Evolutionary conservation across 1,140 invertebrate species (phyloP).

Genomic region (Drosophila prosaltans): DNA sequence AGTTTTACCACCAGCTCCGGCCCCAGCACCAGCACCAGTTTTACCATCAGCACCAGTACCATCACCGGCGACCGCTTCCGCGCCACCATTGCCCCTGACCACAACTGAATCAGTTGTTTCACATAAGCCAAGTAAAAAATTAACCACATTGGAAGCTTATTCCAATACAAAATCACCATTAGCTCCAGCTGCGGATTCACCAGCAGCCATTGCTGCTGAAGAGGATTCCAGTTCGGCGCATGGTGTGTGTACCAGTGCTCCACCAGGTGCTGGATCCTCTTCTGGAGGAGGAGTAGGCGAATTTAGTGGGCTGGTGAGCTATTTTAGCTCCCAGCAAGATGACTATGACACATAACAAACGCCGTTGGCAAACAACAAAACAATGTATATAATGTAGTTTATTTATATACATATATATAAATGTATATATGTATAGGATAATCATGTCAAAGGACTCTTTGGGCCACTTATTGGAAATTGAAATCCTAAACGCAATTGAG

Average conservation of each 20-base stretch:
- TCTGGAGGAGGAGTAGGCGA: conserved; percentile 84
- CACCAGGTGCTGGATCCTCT: conserved; percentile 18
- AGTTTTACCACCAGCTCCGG: conserved; percentile 22
- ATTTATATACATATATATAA: conserved; percentile 37
- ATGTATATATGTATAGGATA: conserved; percentile 24
- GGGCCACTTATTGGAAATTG: conserved; percentile 65
- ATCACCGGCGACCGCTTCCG: neutral
- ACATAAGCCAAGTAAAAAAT: conserved; percentile 70
- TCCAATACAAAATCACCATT: conserved; percentile 67
- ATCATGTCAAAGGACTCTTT: conserved; percentile 36
- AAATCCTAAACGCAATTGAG: conserved; percentile 45
- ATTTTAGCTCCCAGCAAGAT: conserved; percentile 91
- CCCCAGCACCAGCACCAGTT: conserved; percentile 5
- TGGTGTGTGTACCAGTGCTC: conserved; percentile 36
- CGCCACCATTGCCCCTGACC: conserved; percentile 29
- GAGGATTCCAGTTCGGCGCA: conserved; percentile 74
- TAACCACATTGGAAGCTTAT: conserved; percentile 74
- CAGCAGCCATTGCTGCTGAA: conserved; percentile 42
- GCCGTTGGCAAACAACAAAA: conserved; percentile 48
- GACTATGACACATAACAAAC: conserved; percentile 83
- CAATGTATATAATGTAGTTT: conserved; percentile 16
- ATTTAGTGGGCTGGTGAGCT: conserved; percentile 91
- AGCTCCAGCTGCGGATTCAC: conserved; percentile 45
- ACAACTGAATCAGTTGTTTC: conserved; percentile 31
- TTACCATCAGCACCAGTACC: neutral